Conservation (phyloP, 2,797 vertebrate genomes). For the Hapalemur alaotrensis region DNA sequence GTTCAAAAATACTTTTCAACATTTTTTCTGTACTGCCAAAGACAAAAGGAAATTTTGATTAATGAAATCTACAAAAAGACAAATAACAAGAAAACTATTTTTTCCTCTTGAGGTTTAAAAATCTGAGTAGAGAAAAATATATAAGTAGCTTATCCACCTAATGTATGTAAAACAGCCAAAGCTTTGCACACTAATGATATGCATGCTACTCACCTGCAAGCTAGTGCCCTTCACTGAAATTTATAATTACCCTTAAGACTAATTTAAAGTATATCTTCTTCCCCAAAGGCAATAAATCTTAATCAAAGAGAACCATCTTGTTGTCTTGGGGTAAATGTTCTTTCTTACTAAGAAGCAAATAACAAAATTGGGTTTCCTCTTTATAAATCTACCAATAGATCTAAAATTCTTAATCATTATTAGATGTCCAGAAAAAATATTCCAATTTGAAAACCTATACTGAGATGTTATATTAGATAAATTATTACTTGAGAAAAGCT, state of each 20-base stretch:
- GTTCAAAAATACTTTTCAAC: not conserved
- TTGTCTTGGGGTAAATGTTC: not conserved
- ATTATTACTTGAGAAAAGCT: not conserved
- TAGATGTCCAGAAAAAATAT: not conserved
- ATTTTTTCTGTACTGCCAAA: not conserved
- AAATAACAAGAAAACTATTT: not conserved
- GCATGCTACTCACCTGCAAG: not conserved
- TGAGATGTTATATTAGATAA: not conserved
- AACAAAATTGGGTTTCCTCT: not conserved
- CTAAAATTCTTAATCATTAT: conserved; percentile 14
- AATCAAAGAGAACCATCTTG: not conserved
- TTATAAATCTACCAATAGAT: conserved; percentile 19
- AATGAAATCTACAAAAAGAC: not conserved
- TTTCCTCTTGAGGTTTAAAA: conserved; percentile 33
- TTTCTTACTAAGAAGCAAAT: not conserved
- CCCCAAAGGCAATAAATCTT: not conserved
- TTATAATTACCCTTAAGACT: not conserved
- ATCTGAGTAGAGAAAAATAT: not conserved
- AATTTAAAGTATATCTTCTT: not conserved
- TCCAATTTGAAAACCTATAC: conserved; percentile 24
- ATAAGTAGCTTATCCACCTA: not conserved
- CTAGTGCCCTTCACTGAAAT: not conserved
- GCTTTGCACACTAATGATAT: not conserved
- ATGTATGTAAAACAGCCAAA: not conserved
- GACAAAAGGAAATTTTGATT: conserved; percentile 3